Percentiles rank a stretch among this genome's conserved stretches.
Evolutionary conservation across 1,140 invertebrate species (phyloP).

Genomic region (Cyphomyrmex costatus): DNA sequence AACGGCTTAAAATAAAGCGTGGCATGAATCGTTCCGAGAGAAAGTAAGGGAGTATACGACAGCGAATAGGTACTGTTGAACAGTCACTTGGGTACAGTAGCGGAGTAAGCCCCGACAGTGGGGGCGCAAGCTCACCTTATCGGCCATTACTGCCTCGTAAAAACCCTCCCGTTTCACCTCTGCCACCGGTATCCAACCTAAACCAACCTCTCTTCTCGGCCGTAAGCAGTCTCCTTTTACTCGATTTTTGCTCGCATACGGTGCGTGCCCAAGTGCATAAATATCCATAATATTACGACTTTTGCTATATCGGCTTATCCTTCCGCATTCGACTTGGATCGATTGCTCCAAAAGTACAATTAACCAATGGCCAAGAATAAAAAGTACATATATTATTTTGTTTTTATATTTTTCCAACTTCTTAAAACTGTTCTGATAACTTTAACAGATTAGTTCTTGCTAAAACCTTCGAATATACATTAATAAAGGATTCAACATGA

Average conservation of each 20-base stretch:
- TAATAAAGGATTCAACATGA: slow-evolving; percentile 7
- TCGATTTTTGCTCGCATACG: slow-evolving; percentile 71
- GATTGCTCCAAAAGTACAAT: background rate
- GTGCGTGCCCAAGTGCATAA: slow-evolving; percentile 75
- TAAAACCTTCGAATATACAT: background rate
- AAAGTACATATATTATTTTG: background rate
- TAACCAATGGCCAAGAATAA: background rate
- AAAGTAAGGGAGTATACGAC: slow-evolving; percentile 70
- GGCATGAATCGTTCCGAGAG: slow-evolving; percentile 61
- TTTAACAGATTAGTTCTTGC: background rate
- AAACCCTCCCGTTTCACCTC: slow-evolving; percentile 83
- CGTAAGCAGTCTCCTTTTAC: slow-evolving; percentile 71
- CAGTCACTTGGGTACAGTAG: slow-evolving; percentile 86
- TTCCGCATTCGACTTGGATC: slow-evolving; percentile 17
- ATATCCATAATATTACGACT: slow-evolving; percentile 74
- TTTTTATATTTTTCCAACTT: background rate
- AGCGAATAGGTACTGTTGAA: slow-evolving; percentile 79
- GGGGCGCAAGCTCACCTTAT: slow-evolving; percentile 86
- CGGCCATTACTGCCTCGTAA: slow-evolving; percentile 87
- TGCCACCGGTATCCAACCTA: slow-evolving; percentile 69
- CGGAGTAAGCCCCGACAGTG: slow-evolving; percentile 83
- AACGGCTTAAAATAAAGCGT: slow-evolving; percentile 81
- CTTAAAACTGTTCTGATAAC: background rate
- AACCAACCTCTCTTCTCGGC: slow-evolving; percentile 61
- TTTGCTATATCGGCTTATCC: slow-evolving; percentile 59